A percentile compares a stretch with the other conserved stretches of the same genome.
Evolutionary conservation across 2,888 invertebrate species (phyloP).

Genomic region (Aproaerema taeniolella): DNA sequence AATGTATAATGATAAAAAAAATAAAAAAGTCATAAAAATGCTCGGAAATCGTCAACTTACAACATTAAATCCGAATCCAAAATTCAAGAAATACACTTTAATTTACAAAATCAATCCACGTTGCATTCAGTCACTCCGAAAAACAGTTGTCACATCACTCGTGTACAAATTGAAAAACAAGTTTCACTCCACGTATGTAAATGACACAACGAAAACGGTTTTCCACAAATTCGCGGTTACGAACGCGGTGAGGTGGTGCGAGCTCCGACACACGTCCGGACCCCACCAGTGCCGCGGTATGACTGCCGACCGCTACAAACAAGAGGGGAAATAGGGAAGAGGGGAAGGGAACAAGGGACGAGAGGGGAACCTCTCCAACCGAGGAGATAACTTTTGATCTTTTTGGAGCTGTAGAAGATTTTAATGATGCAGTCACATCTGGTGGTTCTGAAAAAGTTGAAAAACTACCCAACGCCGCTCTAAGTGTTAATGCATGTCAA

Average conservation of each 20-base stretch:
- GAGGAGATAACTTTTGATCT: conserved; percentile 75
- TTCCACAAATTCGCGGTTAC: conserved; percentile 49
- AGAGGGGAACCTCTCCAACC: conserved; percentile 53
- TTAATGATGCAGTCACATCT: conserved; percentile 75
- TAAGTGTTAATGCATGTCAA: conserved; percentile 77
- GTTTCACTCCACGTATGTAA: conserved; percentile 67
- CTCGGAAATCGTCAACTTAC: conserved; percentile 24
- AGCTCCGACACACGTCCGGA: conserved; percentile 33
- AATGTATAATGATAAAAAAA: too few relatives aligned
- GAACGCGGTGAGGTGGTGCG: conserved; percentile 19
- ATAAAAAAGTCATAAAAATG: conserved; percentile 2
- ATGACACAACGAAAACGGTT: conserved; percentile 62
- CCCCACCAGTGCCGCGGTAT: conserved; percentile 47
- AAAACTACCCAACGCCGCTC: too few relatives aligned
- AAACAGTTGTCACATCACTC: conserved; percentile 47
- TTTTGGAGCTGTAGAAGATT: conserved; percentile 70
- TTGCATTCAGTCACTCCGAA: conserved; percentile 30
- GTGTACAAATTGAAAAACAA: conserved; percentile 47
- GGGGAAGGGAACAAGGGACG: conserved; percentile 47
- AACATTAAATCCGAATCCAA: conserved; percentile 47
- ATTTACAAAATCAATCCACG: conserved; percentile 34
- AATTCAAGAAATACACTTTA: conserved; percentile 34
- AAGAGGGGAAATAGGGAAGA: conserved; percentile 41
- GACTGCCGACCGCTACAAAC: conserved; percentile 46
- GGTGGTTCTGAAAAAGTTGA: conserved; percentile 70